A percentile compares a stretch with the other conserved stretches of the same genome.
These are phyloP conservation scores for Vombatus ursinus DNA, from an alignment of 2,113 vertebrate genomes.

Conservation along the genomic window DNA sequence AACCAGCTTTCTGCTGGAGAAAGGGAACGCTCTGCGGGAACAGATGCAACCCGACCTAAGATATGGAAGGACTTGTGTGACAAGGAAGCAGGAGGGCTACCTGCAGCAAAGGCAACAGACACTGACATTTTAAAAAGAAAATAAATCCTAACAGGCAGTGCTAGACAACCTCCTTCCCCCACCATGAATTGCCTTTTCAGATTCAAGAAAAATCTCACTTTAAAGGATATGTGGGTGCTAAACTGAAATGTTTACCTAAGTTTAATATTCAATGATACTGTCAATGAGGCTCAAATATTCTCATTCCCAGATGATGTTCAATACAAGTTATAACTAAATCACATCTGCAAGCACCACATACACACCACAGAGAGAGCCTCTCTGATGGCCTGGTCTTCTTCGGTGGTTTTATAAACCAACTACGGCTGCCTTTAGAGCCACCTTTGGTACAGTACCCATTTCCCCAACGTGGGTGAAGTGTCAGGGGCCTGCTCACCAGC, in stretches of 20 bases:
- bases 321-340: slow-evolving; percentile 5
- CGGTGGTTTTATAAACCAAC: not conserved
- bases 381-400: not conserved
- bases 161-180: slow-evolving; percentile 34
- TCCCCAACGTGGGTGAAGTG: not conserved
- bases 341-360: not conserved
- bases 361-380: not conserved
- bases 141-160: slow-evolving; percentile 62
- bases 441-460: not conserved
- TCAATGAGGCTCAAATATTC: not conserved
- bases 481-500: not conserved
- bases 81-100: slow-evolving; percentile 67
- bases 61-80: slow-evolving; percentile 62
- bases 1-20: slow-evolving; percentile 73
- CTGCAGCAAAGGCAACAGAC: slow-evolving; percentile 70
- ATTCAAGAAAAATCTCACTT: slow-evolving; percentile 53
- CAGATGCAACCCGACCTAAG: slow-evolving; percentile 69
- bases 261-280: not conserved
- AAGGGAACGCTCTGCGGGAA: slow-evolving; percentile 71
- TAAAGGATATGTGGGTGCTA: slow-evolving; percentile 19
- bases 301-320: not conserved
- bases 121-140: slow-evolving; percentile 74
- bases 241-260: slow-evolving; percentile 13
- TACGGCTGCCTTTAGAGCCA: not conserved
- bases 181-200: slow-evolving; percentile 60